A percentile compares a stretch with the other conserved stretches of the same genome.
Conservation (phyloP, 2,888 invertebrate species). For the Allolobophora icterica region DNA sequence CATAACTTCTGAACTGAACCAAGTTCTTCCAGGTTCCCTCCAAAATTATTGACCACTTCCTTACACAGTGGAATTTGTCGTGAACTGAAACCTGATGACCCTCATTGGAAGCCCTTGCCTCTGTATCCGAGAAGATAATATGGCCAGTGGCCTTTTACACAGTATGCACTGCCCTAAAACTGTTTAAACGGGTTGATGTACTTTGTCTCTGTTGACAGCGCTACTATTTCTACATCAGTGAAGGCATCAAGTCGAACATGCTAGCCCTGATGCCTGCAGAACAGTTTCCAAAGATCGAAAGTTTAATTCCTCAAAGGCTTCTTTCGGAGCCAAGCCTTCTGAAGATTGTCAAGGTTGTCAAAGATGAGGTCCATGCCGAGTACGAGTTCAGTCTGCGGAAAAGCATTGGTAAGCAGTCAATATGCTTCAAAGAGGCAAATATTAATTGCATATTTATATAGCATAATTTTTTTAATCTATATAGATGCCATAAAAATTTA, state of each 20-base stretch:
- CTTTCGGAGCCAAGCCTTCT: conserved; percentile 53
- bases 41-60: too few species aligned
- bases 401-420: conserved; percentile 67
- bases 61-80: too few species aligned
- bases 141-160: neutral
- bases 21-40: too few species aligned
- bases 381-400: conserved; percentile 74
- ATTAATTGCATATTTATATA: conserved; percentile 18
- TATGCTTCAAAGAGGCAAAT: neutral
- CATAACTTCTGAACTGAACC: too few species aligned
- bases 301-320: conserved; percentile 64
- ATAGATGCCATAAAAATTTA: neutral
- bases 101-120: too few species aligned
- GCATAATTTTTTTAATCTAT: neutral
- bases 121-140: too few species aligned
- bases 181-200: neutral
- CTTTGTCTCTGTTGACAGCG: conserved; percentile 62
- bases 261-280: conserved; percentile 67
- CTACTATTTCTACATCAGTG: conserved; percentile 64
- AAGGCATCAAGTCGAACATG: conserved; percentile 68
- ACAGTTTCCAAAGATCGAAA: conserved; percentile 65
- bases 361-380: conserved; percentile 72
- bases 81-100: too few species aligned
- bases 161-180: neutral
- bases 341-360: conserved; percentile 58